phyloP scores from a whole-genome alignment of 2,113 vertebrate genomes.

The Anarrhichthys ocellatus region DNA sequence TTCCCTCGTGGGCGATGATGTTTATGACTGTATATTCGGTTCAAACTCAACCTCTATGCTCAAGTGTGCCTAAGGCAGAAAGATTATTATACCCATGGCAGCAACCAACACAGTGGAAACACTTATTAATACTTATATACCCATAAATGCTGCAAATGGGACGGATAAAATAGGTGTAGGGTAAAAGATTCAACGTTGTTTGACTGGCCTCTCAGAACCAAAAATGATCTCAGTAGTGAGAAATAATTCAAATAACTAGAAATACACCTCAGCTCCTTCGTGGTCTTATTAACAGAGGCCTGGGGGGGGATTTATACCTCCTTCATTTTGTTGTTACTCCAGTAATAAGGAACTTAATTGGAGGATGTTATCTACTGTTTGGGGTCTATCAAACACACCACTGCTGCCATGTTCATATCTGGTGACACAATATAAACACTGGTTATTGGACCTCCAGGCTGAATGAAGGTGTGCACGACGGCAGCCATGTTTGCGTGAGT shows the following conservation, averaged over 20 bases:
- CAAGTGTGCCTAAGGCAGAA: conserved; percentile 55
- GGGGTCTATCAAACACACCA: conserved; percentile 12
- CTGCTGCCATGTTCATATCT: conserved; percentile 43
- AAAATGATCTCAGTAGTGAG: conserved; percentile 41
- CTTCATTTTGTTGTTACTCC: conserved; percentile 39
- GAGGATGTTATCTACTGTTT: conserved; percentile 41
- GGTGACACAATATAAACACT: conserved; percentile 53
- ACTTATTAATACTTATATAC: conserved; percentile 55
- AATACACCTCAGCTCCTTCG: conserved; percentile 14
- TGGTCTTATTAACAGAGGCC: conserved; percentile 1
- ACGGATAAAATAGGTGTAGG: conserved; percentile 53
- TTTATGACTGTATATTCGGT: conserved; percentile 61
- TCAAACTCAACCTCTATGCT: conserved; percentile 39
- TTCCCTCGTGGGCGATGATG: conserved; percentile 58
- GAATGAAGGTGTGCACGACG: conserved; percentile 36
- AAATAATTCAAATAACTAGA: conserved; percentile 6
- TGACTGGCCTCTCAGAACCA: conserved; percentile 35
- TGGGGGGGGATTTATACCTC: conserved; percentile 11
- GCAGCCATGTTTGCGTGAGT: conserved; percentile 51
- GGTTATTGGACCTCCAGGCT: conserved; percentile 39
- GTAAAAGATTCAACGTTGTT: conserved; percentile 12
- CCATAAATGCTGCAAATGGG: conserved; percentile 54
- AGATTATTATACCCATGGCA: conserved; percentile 59
- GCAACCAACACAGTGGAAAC: conserved; percentile 60
- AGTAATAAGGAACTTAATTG: conserved; percentile 47